Evolutionary conservation across 2,113 vertebrate species (phyloP), one percentile per base, ranked within the genome.

Genomic region (Mustela nigripes): DNA sequence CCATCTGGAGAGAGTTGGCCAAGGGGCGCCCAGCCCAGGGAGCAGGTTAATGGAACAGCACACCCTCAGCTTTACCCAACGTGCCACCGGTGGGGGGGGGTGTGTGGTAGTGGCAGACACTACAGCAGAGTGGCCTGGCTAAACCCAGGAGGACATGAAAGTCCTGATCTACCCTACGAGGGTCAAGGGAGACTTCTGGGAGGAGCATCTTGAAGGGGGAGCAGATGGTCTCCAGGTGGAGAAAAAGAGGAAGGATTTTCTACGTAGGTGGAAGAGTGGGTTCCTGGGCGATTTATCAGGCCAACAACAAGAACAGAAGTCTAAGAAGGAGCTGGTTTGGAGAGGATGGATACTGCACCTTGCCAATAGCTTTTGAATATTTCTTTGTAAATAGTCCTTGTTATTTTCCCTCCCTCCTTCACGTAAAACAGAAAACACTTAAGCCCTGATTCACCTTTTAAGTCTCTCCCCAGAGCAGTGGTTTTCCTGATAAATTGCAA

Each of bases 381-480:
- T 48, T 86, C 78, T 63, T 93, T 95, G 87, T 62, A 90, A 96
- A 56, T 39, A 67, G 15, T 53, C 24, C 18, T 53, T 76, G 74
- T 86, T 71, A 14, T 45, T 67, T 81, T 31, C n/a, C n/a, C n/a
- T 56, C 53, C 63, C 8, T 76, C 26, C 16, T 36, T 48, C 79
- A 28, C 48, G 12, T 24, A 31, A 53, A 81, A 42, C 5, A 84
- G 48, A 28, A 91, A 88, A 91, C 48, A 74, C 22, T 14, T 53
- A n/a, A 5, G 3, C 28, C 79, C 39, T 5, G 31, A 21, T 45
- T 65, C 39, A 81, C 62, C n/a, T 53, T 45, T 10, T n/a, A 58
- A 74, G 39, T 67, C 42, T 69, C 62, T 26, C 11, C 67, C 74
- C 36, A 39, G 53, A 73, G 74, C 26, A 10, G 12, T 45, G 11